Evolutionary conservation across 2,888 invertebrate species (phyloP).

Genomic region (Hymenopus coronatus): DNA sequence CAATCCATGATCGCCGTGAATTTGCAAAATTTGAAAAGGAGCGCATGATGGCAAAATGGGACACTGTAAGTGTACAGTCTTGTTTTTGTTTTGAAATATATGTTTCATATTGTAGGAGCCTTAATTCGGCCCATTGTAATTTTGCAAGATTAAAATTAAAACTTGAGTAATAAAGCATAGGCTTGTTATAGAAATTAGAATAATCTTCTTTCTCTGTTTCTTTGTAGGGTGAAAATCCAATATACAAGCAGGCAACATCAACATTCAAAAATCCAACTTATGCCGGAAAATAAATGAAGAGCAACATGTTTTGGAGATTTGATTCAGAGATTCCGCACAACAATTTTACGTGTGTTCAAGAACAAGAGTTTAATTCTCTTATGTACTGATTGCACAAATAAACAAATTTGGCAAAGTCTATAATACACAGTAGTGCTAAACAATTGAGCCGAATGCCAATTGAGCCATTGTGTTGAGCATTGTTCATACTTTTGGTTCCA

Average conservation of each 20-base stretch:
- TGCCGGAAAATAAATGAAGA: constrained; percentile 60
- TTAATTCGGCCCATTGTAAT: too few relatives aligned
- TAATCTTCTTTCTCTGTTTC: constrained; percentile 28
- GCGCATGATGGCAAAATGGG: constrained; percentile 96
- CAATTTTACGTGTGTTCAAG: too few relatives aligned
- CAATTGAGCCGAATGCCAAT: not conserved
- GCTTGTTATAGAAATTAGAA: not conserved
- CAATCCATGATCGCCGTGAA: constrained; percentile 94
- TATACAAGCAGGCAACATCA: constrained; percentile 98
- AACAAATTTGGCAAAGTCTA: not conserved
- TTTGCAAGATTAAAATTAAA: not conserved
- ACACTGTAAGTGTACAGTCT: constrained; percentile 71
- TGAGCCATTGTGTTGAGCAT: not conserved
- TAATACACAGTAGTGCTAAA: not conserved
- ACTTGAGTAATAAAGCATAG: not conserved
- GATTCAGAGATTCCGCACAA: not conserved
- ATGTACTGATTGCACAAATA: not conserved
- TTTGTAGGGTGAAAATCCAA: constrained; percentile 94
- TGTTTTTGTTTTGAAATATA: not conserved
- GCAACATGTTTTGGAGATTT: too few relatives aligned
- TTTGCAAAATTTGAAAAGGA: constrained; percentile 98
- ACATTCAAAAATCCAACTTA: constrained; percentile 99
- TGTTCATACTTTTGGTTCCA: not conserved
- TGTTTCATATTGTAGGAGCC: not conserved
- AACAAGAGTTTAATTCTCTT: too few relatives aligned